Evolutionary conservation across 2,888 invertebrate genomes (phyloP), one percentile per base, ranked within the genome.

Genomic region (Mamestra brassicae): DNA sequence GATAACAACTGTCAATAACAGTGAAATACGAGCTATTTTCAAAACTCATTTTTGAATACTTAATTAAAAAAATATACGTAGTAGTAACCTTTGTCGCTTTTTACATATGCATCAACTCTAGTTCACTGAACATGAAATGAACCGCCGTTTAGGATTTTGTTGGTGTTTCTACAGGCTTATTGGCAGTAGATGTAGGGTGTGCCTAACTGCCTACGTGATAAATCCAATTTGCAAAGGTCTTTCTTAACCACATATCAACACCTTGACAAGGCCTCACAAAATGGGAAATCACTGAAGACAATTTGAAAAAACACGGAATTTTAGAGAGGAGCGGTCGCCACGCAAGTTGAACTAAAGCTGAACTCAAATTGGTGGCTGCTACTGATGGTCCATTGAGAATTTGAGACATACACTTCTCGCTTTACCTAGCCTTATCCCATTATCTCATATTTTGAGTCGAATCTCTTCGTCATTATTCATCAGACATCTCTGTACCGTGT

Each of bases 1-100:
- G 84, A 72, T 80, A 83, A 17, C 38, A 83, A 71, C 52, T 68
- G 72, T 79, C 79, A 79, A 72, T 68, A 68, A 15, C 34, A 72
- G 13, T 64, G n/a, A 71, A 71, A 67, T 67, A 72, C 80, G 63
- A 47, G 13, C 50, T 36, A 62, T 42, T 61, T 65, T 42, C 26
- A n/a, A 34, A 63, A 57, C 15, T 10, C 8, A 38, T 45, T 60
- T 75, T 42, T 26, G 3, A 47, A 61, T 61, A 6, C 36, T 45
- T 15, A 52, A 17, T 15, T 17, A 5, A n/a, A 7, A 36, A 15
- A 63, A 17, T 26, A 34, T 15, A 2, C 34, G 42, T n/a, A 17
- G 2, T 26, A 26, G 26, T 26, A 26, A 26, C 3, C 2, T 42
- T 55, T 13, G 10, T 13, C 11, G 34, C 2, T 47, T 76, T 76